phyloP scores from a whole-genome alignment of 2,888 invertebrate species.

The Gymnoscelis rufifasciata region DNA sequence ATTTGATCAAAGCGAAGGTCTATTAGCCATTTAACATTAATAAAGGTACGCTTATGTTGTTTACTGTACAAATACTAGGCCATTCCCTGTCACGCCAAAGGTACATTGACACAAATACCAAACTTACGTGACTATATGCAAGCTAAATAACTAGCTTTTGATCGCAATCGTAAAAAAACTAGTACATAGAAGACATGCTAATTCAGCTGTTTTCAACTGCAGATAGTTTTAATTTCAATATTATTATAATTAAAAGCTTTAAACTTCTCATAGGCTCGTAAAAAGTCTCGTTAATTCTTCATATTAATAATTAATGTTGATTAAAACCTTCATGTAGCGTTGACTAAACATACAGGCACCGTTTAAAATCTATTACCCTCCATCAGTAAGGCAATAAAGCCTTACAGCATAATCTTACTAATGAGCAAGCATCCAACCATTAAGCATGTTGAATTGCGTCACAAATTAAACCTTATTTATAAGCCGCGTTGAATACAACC shows the following conservation, averaged over 20 bases:
- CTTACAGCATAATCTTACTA: too few relatives aligned
- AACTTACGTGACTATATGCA: slow-evolving; percentile 40
- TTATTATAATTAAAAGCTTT: too few relatives aligned
- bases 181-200: too few relatives aligned
- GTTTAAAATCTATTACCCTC: neutral
- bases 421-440: neutral
- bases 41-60: slow-evolving; percentile 23
- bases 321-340: too few relatives aligned
- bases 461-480: slow-evolving; percentile 19
- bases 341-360: too few relatives aligned
- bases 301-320: too few relatives aligned
- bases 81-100: slow-evolving; percentile 47
- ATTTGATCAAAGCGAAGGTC: slow-evolving; percentile 24
- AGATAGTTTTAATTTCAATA: too few relatives aligned
- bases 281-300: too few relatives aligned
- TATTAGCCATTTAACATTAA: slow-evolving; percentile 22
- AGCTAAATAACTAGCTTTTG: slow-evolving; percentile 10
- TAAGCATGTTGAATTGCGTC: slow-evolving; percentile 27
- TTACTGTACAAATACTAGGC: slow-evolving; percentile 41
- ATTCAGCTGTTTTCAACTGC: too few relatives aligned
- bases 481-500: slow-evolving; percentile 37
- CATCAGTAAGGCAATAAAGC: too few relatives aligned
- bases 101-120: slow-evolving; percentile 48
- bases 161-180: slow-evolving; percentile 3
- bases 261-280: too few relatives aligned